Evolutionary conservation across 2,888 invertebrate species (phyloP).

Genomic region (Drosophila koepferae): DNA sequence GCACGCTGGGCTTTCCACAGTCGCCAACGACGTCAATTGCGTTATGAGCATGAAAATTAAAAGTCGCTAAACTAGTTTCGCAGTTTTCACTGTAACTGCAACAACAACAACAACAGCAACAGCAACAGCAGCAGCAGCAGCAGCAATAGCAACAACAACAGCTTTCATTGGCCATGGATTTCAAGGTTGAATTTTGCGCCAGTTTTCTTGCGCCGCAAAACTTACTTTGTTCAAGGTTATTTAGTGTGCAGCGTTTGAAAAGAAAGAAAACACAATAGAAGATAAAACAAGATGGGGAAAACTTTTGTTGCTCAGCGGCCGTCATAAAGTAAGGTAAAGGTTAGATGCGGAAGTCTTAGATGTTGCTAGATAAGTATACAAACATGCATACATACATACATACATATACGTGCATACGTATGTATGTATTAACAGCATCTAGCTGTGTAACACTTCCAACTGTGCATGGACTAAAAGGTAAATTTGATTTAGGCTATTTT

Average conservation of each 20-base stretch:
- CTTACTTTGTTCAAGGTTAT: conserved; percentile 41
- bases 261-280: neutral
- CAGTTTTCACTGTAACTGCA: conserved; percentile 46
- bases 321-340: neutral
- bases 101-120: conserved; percentile 10
- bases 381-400: neutral
- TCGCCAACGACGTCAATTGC: conserved; percentile 36
- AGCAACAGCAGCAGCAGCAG: conserved; percentile 8
- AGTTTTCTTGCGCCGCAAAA: conserved; percentile 37
- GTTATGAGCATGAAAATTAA: conserved; percentile 34
- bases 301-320: neutral
- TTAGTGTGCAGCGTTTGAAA: neutral
- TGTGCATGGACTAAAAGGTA: neutral
- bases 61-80: conserved; percentile 59
- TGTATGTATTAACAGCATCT: neutral
- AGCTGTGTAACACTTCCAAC: neutral
- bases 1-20: conserved; percentile 41
- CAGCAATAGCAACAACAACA: conserved; percentile 14
- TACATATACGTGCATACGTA: neutral
- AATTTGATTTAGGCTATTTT: neutral
- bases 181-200: conserved; percentile 54
- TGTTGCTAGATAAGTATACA: neutral
- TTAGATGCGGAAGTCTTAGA: neutral
- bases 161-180: conserved; percentile 56
- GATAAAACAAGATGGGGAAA: neutral